Evolutionary conservation across 2,797 vertebrate species (phyloP), one percentile per base, ranked within the genome.

Genomic region (Pseudomugil gertrudae): DNA sequence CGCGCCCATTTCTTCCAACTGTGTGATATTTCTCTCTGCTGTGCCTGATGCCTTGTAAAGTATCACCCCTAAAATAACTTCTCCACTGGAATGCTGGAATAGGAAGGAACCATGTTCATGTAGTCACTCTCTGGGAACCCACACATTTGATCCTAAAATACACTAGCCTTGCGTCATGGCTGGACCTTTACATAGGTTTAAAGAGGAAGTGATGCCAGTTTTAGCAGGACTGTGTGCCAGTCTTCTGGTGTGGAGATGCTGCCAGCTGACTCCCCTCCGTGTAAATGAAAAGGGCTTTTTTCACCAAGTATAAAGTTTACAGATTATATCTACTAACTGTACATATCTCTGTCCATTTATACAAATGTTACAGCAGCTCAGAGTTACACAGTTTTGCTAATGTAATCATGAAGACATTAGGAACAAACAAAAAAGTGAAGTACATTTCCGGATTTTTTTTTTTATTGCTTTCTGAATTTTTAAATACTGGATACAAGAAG

Each of bases 121-220:
- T 75, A 81, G 85, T 84, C 66, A 35, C 84, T 85, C 90, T 75
- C 73, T 81, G 79, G 88, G 83, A 85, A 84, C 87, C 83, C 78
- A 86, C 74, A 70, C 85, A 76, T 87, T 79, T 84, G 72, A 80
- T 88, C 88, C 87, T 79, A 80, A 93, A 94, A 92, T 91, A 94
- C 86, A 73, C n/a, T 72, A 43, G 76, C 70, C 82, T 87, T 85
- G 87, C 90, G 89, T 94, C 92, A 94, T 40, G 57, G 73, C 81
- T 80, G 77, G 76, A 80, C 85, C 72, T 80, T 79, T 74, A 76
- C 74, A 74, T 85, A 67, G 85, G 80, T 81, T 73, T 81, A 53
- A 77, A 79, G 57, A 56, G 72, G 60, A 66, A 67, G 61, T 17
- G 64, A 53, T 83, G 90, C 88, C 91, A 92, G 80, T 57, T 80